Evolutionary conservation across 2,888 invertebrate genomes (phyloP).

Genomic region (Ormyrus labotus): DNA sequence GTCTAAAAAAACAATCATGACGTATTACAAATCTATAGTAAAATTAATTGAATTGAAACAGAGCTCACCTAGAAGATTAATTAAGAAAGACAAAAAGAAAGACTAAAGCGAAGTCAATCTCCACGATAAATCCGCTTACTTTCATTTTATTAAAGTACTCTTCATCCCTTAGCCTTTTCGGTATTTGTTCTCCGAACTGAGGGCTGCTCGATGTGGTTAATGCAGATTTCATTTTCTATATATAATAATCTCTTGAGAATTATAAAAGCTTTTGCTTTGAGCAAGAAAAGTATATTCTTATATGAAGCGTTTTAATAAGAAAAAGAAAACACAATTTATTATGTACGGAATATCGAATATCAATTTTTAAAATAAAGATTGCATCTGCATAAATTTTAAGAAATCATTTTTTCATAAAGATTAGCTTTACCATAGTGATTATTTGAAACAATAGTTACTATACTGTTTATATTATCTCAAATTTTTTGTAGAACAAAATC

Average conservation of each 20-base stretch:
- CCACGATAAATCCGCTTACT: conserved; percentile 62
- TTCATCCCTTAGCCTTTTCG: conserved; percentile 28
- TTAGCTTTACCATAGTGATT: no score
- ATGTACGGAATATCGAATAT: no score
- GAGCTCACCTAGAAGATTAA: conserved; percentile 42
- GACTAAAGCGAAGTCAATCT: conserved; percentile 57
- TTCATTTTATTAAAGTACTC: conserved; percentile 58
- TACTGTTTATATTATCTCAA: no score
- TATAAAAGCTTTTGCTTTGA: background rate
- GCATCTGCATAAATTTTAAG: no score
- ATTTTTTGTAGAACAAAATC: no score
- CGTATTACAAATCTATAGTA: conserved; percentile 4
- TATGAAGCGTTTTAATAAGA: no score
- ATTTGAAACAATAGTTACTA: no score
- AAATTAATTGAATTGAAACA: conserved; percentile 16
- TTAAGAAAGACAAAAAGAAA: conserved; percentile 34
- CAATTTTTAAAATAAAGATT: no score
- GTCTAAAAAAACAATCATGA: background rate
- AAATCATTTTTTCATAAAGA: no score
- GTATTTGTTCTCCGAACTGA: conserved; percentile 2
- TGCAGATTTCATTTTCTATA: conserved; percentile 49
- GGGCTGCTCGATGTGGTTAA: conserved; percentile 3
- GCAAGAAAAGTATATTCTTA: no score
- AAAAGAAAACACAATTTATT: no score
- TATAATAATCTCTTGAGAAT: conserved; percentile 16